Evolutionary conservation across 2,888 invertebrate species (phyloP), one percentile per base, ranked within the genome.

Genomic region (Schizotus pectinicornis): DNA sequence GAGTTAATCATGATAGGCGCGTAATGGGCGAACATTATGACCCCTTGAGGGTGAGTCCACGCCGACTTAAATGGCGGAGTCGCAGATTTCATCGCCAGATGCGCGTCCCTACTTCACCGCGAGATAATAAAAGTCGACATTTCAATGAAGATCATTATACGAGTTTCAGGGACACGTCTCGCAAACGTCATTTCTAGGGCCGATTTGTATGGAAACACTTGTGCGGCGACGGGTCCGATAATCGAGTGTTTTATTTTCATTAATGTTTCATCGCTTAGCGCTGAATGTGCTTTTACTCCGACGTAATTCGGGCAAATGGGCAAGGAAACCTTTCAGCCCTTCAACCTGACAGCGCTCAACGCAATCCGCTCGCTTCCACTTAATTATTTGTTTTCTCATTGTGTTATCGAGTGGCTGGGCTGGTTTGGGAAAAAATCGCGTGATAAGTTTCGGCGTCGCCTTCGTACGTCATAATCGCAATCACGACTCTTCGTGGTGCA

Each of bases 381-480:
- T 41, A 47, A 47, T 55, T 55, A 48, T 55, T 52, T 48, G 48
- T 47, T 7, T 36, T 50, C 11, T 31, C 12, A 30, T 33, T 53
- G 46, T 53, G 37, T 38, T 53, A 53, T 53, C 34, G 46, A 52
- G 8, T 14, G 11, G 11, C n/a, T 35, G 36, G 36, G 11, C 6
- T n/a, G 11, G 37, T 45, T 33, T 7, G 32, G 9, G 37, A 14
- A 36, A 38, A 43, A 52, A 52, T 42, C 31, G 7, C 46, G 33
- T 37, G 42, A 33, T 31, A 43, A 43, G 45, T 43, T 38, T 33
- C 13, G 7, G 31, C 43, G 35, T 36, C 35, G 11, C 37, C 33
- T 33, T 46, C 53, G 38, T 53, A 53, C 45, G 45, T 45, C 53
- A 53, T 53, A 53, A 53, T 53, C 43, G 45, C 53, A 53, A 53